Percentiles rank a stretch among this genome's conserved stretches.
phyloP scores from a whole-genome alignment of 2,888 invertebrate species.

The Dicyrtomina minuta region DNA sequence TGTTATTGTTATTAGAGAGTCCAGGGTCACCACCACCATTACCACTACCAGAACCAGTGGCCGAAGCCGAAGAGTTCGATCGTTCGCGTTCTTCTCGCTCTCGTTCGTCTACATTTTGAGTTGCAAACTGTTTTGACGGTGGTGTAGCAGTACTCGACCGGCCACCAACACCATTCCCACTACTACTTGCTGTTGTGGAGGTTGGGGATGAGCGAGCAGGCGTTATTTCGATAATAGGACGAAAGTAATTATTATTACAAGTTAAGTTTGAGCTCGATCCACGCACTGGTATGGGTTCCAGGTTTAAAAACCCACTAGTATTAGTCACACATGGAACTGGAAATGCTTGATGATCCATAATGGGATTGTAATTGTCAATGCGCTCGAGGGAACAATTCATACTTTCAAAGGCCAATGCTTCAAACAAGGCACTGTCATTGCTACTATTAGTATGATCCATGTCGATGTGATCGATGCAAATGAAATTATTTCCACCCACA shows the following conservation, averaged over 20 bases:
- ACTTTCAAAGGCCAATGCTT: too few species aligned
- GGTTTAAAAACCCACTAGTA: too few species aligned
- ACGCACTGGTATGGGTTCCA: neutral
- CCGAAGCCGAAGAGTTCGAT: neutral
- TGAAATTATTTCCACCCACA: neutral
- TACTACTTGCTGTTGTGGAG: neutral
- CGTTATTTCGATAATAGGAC: slow-evolving; percentile 50
- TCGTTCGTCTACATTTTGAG: neutral
- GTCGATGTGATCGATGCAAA: neutral
- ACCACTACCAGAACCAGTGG: neutral
- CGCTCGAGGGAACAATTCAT: too few species aligned
- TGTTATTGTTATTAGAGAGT: neutral
- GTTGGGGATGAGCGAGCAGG: slow-evolving; percentile 37
- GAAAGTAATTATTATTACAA: slow-evolving; percentile 1
- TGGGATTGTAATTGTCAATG: too few species aligned
- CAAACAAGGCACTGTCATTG: too few species aligned
- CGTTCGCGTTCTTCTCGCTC: neutral
- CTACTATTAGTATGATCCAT: neutral
- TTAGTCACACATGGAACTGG: too few species aligned
- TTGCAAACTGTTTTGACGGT: too few species aligned
- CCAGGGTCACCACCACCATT: neutral
- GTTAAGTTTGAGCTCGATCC: neutral
- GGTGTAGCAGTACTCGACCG: too few species aligned
- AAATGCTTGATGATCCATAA: too few species aligned
- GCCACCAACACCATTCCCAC: neutral